Evolutionary conservation across 2,888 invertebrate species (phyloP).

Genomic region (Apamea anceps): DNA sequence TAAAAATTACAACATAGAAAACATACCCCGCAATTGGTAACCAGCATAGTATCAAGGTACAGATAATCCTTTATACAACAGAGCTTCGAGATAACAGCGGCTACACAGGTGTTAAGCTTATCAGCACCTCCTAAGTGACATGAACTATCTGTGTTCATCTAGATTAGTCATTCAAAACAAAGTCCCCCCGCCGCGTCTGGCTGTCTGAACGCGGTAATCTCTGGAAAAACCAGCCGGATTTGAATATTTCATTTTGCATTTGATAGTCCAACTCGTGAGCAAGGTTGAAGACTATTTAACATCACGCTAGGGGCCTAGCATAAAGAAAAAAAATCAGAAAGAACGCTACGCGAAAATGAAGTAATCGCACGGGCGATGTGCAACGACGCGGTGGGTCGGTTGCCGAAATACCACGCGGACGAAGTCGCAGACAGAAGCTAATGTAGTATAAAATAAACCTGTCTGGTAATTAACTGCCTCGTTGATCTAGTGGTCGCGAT

Average conservation of each 20-base stretch:
- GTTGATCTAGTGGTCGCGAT: neutral
- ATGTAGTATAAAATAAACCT: neutral
- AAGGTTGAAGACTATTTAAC: too few species aligned
- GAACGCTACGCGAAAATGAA: neutral
- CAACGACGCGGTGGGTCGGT: too few species aligned
- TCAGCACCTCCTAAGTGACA: constrained; percentile 22
- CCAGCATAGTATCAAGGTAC: constrained; percentile 15
- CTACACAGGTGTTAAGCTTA: constrained; percentile 30
- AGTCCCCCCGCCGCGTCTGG: neutral
- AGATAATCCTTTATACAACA: constrained; percentile 40
- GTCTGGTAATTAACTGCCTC: neutral
- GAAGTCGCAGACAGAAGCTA: neutral
- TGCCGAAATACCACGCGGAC: too few species aligned
- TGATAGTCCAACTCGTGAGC: too few species aligned
- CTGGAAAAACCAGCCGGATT: neutral
- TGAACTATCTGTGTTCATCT: constrained; percentile 23
- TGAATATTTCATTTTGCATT: too few species aligned
- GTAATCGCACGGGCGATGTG: too few species aligned
- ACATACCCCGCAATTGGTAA: neutral
- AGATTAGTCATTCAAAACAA: neutral
- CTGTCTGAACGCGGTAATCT: neutral
- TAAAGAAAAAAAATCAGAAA: neutral
- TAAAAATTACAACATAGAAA: neutral
- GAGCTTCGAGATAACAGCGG: constrained; percentile 43
- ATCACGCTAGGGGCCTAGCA: too few species aligned